Evolutionary conservation across 2,113 vertebrate species (phyloP).

Genomic region (Pungitius pungitius): DNA sequence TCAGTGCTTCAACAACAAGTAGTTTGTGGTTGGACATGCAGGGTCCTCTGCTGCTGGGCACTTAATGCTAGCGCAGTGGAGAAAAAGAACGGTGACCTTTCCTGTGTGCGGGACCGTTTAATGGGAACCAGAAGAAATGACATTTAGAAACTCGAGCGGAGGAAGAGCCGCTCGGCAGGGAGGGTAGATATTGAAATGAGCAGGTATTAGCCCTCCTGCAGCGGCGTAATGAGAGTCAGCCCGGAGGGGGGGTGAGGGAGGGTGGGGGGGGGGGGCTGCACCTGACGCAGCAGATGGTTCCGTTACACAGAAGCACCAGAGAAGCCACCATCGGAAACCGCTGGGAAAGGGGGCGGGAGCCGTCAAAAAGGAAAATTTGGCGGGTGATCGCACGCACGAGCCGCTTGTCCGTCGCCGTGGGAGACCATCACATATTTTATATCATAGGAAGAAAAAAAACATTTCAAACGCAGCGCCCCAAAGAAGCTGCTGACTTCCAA

Average conservation of each 20-base stretch:
- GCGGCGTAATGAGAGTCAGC: constrained; percentile 16
- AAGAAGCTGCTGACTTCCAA: not conserved
- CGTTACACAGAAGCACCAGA: not conserved
- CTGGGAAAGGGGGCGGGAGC: too few species aligned
- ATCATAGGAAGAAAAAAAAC: too few species aligned
- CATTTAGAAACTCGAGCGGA: constrained; percentile 42
- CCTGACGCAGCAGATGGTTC: not conserved
- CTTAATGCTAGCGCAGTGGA: constrained; percentile 14
- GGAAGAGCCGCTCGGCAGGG: constrained; percentile 15
- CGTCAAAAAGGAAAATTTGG: too few species aligned
- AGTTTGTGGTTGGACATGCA: constrained; percentile 5
- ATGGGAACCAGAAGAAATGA: constrained; percentile 29
- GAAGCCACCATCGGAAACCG: not conserved
- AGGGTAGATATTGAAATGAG: constrained; percentile 23
- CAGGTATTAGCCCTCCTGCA: constrained; percentile 21
- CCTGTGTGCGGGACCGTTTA: constrained; percentile 1
- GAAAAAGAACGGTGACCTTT: constrained; percentile 38
- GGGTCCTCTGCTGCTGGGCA: constrained; percentile 3
- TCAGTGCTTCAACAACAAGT: not conserved
- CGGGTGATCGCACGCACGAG: too few species aligned
- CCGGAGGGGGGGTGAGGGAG: too few species aligned
- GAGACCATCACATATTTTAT: too few species aligned
- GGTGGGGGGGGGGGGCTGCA: not conserved
- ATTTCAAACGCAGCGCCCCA: too few species aligned
- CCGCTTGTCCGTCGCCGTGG: too few species aligned